Base-by-base conservation (phyloP, 2,888 invertebrate genomes). In the Hypomecis punctinalis region DNA sequence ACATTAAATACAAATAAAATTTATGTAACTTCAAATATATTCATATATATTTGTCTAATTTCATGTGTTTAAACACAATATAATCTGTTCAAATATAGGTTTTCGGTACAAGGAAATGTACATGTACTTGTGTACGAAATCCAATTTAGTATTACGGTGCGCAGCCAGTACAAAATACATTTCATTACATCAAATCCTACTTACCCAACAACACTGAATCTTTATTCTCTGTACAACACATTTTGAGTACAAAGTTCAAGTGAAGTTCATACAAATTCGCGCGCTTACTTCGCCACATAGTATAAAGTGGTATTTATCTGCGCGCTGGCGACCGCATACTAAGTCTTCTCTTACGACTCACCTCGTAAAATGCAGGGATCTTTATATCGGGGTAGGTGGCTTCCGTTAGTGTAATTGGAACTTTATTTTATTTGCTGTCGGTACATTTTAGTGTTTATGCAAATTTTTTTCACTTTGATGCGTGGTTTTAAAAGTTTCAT, bases 321-420 rank as follows among this genome's bases (percentile, higher is more conserved):
- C 55, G 40, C 56, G 53, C 42, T 43, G 47, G 62, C 37, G 52
- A 67, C 67, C 63, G 51, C 63, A 67, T 64, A 67, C 67, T 64
- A 64, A 61, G 58, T 59, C 58, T 61, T 63, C 53, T 54, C 42
- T 63, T 56, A 63, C 61, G 54, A 52, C 59, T 64, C 48, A 58
- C 59, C 59, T 68, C 68, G 56, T 68, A 64, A 68, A 65, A 36
- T 57, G 62, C 62, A 60, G 60, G 60, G 63, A 61, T 58, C 51
- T 43, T 37, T 46, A 13, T 60, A 56, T 55, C 45, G 39, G 55
- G 45, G 53, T 45, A 45, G 47, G 56, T 56, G 33, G 39, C 46
- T 47, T 56, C 56, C 46, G 56, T 56, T 56, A 56, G 23, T 39
- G 23, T 56, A 56, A 47, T 56, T 47, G 47, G 46, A 56, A 47